Conservation (phyloP, 2,797 vertebrate genomes). For the Telmatherina bonti region DNA sequence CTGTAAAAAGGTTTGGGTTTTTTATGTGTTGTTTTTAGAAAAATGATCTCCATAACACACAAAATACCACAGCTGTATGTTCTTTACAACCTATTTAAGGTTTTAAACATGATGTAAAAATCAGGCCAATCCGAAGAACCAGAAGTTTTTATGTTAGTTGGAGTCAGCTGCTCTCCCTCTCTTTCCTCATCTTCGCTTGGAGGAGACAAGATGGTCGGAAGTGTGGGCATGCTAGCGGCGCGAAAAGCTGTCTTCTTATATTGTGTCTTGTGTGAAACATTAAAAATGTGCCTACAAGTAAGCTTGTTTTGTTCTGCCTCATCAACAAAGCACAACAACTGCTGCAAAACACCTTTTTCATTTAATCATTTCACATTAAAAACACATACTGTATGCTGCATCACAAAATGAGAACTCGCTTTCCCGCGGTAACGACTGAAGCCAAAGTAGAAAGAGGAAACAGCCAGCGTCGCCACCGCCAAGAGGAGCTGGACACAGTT, state of each 20-base stretch:
- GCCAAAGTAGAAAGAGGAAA: constrained; percentile 61
- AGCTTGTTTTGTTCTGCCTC: background rate
- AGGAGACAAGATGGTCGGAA: background rate
- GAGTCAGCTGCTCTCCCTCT: background rate
- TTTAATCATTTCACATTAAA: constrained; percentile 84
- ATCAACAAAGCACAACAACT: constrained; percentile 47
- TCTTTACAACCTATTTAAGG: background rate
- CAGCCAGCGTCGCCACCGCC: constrained; percentile 42
- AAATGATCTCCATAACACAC: background rate
- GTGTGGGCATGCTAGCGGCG: background rate
- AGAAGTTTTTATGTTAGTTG: background rate
- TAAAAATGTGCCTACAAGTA: background rate
- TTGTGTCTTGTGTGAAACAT: background rate
- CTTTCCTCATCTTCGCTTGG: background rate
- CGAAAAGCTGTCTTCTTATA: background rate
- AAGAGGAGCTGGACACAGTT: constrained; percentile 12
- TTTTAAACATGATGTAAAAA: background rate
- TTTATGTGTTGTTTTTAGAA: background rate
- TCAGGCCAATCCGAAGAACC: background rate
- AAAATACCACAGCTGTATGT: background rate
- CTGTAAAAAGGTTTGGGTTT: background rate
- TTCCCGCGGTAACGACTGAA: constrained; percentile 63
- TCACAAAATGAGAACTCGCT: constrained; percentile 75
- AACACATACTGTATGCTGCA: constrained; percentile 79
- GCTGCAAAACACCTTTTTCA: constrained; percentile 76